Base-by-base conservation (phyloP, 2,113 vertebrate species). In the Amazona guildingii region DNA sequence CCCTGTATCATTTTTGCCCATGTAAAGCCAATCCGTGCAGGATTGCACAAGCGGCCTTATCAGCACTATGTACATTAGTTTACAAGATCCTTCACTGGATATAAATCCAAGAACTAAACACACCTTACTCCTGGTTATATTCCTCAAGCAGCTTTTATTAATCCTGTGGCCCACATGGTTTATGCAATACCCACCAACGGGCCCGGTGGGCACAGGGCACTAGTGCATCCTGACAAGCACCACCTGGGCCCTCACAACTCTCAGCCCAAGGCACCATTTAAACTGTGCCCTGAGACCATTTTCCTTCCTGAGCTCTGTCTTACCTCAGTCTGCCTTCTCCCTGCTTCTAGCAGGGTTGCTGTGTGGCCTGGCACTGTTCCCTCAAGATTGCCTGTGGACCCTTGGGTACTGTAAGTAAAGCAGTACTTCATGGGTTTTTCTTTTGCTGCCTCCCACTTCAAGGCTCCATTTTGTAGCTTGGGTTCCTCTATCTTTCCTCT, bases 331-430 rank as follows among this genome's bases (percentile, higher is more conserved):
- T 44, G 49, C 11, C 15, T 8, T 10, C 6, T 5, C 10, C 3
- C 7, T 41, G 43, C 13, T 19, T 43, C 17, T 16, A 11, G 10
- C 1, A 23, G 21, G 5, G 35, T 4, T 17, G 11, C 27, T 21
- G 11, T 0, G 0, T 2, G 15, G 6, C 6, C 43, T 6, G 13
- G 13, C 11, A 48, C 20, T 0, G 0, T 6, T 7, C 13, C 19
- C 29, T 23, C 57, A 59, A n/a, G 10, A 12, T n/a, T 57, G 41
- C 35, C 17, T 2, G 0, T 0, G 4, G 35, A 31, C 10, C 7
- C 13, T 7, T 41, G 17, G 51, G 46, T 13, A 33, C 20, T 1
- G 24, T 59, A 37, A 59, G 66, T 54, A 41, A 63, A 63, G 7
- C 11, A 89, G 13, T 25, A 2, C 7, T 44, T 84, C 5, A 4